Percentiles rank a stretch among this genome's conserved stretches.
Evolutionary conservation across 2,113 vertebrate species (phyloP).

Genomic region (Thamnaconus septentrionalis): DNA sequence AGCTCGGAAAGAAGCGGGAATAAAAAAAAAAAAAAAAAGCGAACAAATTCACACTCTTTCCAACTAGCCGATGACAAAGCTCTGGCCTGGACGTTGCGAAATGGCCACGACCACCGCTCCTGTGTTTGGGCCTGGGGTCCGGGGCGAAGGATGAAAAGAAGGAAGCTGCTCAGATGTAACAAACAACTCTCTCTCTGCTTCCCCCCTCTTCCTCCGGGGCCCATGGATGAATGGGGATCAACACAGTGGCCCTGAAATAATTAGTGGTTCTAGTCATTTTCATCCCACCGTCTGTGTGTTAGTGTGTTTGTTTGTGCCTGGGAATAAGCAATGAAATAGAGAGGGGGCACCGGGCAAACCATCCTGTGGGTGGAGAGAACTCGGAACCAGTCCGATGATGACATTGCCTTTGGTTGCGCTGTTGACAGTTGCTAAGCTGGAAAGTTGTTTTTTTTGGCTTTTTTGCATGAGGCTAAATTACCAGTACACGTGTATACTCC

Average conservation of each 20-base stretch:
- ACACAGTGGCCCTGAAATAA: slow-evolving; percentile 58
- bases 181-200: slow-evolving; percentile 1
- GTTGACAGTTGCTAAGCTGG: slow-evolving; percentile 60
- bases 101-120: too few relatives aligned
- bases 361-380: slow-evolving; percentile 57
- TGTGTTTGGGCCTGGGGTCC: background rate
- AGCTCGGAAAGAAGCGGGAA: too few relatives aligned
- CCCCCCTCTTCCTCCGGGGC: too few relatives aligned
- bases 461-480: slow-evolving; percentile 41
- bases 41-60: slow-evolving; percentile 29
- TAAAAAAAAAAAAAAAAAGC: background rate
- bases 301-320: slow-evolving; percentile 41
- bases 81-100: background rate
- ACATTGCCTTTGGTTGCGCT: slow-evolving; percentile 49
- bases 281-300: slow-evolving; percentile 48
- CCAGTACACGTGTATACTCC: slow-evolving; percentile 36
- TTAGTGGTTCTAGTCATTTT: slow-evolving; percentile 58
- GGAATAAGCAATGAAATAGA: slow-evolving; percentile 54
- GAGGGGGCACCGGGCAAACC: slow-evolving; percentile 39
- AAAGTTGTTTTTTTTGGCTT: slow-evolving; percentile 53
- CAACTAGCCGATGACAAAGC: slow-evolving; percentile 5
- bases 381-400: slow-evolving; percentile 53
- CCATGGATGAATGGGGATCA: slow-evolving; percentile 35
- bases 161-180: slow-evolving; percentile 8
- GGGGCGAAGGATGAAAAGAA: background rate